A percentile compares a stretch with the other conserved stretches of the same genome.
phyloP scores from a whole-genome alignment of 2,888 invertebrate species.

The Notocelia uddmanniana region DNA sequence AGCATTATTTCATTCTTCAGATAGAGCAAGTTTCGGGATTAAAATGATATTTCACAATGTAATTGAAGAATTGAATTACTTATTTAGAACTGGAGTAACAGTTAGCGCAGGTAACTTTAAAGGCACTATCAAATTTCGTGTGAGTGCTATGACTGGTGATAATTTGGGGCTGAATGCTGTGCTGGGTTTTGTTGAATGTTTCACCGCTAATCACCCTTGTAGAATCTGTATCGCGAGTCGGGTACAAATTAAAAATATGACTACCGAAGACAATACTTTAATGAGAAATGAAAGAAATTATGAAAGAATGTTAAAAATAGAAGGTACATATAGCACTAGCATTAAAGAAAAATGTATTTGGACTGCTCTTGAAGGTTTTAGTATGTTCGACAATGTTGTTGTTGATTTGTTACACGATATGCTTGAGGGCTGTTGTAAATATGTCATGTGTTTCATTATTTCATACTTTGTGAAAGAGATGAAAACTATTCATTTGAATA shows the following conservation, averaged over 20 bases:
- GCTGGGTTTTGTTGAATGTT: constrained; percentile 4
- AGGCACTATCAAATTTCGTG: constrained; percentile 9
- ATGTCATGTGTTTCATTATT: not conserved
- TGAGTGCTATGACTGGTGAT: not conserved
- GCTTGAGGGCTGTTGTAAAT: constrained; percentile 29
- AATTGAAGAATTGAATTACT: constrained; percentile 1
- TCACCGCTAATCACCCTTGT: not conserved
- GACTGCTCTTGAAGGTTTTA: constrained; percentile 16
- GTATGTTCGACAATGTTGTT: constrained; percentile 10
- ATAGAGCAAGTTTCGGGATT: constrained; percentile 5
- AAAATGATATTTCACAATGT: not conserved
- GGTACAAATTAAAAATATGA: constrained; percentile 7
- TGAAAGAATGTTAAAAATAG: constrained; percentile 1
- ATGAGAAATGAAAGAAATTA: constrained; percentile 13
- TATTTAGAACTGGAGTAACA: not conserved
- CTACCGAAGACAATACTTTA: not conserved
- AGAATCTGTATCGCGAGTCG: not conserved
- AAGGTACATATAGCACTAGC: constrained; percentile 5
- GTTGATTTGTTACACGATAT: constrained; percentile 37
- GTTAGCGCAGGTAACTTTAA: not conserved
- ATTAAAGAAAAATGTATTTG: constrained; percentile 20
- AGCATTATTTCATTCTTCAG: constrained; percentile 5
- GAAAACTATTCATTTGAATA: not conserved
- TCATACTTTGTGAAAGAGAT: not conserved
- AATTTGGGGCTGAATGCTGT: not conserved